A percentile compares a stretch with the other conserved stretches of the same genome.
These are phyloP conservation scores for Lasioglossum malachurum DNA, from an alignment of 2,888 invertebrate genomes.

Conservation along the genomic window DNA sequence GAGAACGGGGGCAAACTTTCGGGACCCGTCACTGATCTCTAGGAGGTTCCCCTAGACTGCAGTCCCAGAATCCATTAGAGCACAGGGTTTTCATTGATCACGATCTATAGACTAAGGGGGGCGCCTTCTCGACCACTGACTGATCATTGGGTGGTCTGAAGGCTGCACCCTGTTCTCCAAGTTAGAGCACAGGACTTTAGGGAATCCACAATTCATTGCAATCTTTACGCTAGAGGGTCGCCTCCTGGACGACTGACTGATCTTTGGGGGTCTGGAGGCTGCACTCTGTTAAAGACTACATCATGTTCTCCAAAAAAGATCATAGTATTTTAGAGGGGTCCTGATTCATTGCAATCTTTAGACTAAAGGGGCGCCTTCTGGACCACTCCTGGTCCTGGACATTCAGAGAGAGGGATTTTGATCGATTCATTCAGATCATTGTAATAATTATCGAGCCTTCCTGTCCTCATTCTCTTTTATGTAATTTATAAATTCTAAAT, in stretches of 20 bases:
- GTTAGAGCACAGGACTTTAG: neutral
- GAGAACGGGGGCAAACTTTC: conserved; percentile 70
- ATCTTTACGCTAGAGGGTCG: neutral
- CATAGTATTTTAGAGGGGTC: neutral
- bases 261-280: neutral
- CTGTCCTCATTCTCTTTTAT: neutral
- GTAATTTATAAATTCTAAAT: too few relatives aligned
- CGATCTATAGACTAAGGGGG: too few relatives aligned
- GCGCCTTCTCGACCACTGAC: neutral
- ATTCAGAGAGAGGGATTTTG: neutral
- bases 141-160: neutral
- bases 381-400: too few relatives aligned
- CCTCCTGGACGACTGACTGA: neutral
- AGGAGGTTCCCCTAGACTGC: neutral
- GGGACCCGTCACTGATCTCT: conserved; percentile 81
- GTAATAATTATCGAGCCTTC: neutral
- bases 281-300: neutral
- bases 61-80: neutral
- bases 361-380: neutral
- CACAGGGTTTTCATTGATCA: too few relatives aligned
- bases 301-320: neutral
- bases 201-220: neutral
- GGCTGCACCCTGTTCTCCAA: neutral
- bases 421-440: neutral
- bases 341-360: neutral